A percentile compares a stretch with the other conserved stretches of the same genome.
Conservation (phyloP, 2,888 invertebrate genomes). For the Crematogaster levior region DNA sequence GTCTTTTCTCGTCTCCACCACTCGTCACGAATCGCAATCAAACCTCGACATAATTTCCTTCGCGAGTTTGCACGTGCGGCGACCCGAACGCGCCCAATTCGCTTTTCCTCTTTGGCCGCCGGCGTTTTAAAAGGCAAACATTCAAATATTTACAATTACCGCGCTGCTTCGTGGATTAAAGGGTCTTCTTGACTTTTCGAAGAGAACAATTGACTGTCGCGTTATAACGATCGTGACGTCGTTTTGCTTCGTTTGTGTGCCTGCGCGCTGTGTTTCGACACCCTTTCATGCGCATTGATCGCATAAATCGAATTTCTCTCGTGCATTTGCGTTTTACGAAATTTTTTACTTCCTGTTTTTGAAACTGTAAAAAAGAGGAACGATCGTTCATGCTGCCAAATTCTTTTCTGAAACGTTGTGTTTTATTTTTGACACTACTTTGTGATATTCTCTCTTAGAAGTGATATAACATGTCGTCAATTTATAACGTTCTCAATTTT, state of each 20-base stretch:
- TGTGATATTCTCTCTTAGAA: neutral
- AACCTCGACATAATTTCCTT: slow-evolving; percentile 43
- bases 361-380: neutral
- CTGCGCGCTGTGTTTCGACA: neutral
- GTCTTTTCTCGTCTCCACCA: neutral
- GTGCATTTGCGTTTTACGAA: neutral
- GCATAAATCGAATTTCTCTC: slow-evolving; percentile 49
- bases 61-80: slow-evolving; percentile 65
- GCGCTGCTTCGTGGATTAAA: slow-evolving; percentile 42
- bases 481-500: slow-evolving; percentile 2
- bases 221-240: slow-evolving; percentile 41
- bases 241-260: neutral
- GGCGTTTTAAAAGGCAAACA: slow-evolving; percentile 50
- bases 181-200: neutral
- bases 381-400: neutral
- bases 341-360: slow-evolving; percentile 23
- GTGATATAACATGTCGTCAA: neutral
- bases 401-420: neutral
- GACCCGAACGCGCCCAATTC: slow-evolving; percentile 68
- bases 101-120: slow-evolving; percentile 54
- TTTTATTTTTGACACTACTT: neutral
- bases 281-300: slow-evolving; percentile 29
- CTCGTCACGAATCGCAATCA: slow-evolving; percentile 31
- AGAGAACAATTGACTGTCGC: slow-evolving; percentile 6
- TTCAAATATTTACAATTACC: slow-evolving; percentile 66